Percentiles rank a stretch among this genome's conserved stretches.
Evolutionary conservation across 2,888 invertebrate species (phyloP).

Genomic region (Drosophila monieri): DNA sequence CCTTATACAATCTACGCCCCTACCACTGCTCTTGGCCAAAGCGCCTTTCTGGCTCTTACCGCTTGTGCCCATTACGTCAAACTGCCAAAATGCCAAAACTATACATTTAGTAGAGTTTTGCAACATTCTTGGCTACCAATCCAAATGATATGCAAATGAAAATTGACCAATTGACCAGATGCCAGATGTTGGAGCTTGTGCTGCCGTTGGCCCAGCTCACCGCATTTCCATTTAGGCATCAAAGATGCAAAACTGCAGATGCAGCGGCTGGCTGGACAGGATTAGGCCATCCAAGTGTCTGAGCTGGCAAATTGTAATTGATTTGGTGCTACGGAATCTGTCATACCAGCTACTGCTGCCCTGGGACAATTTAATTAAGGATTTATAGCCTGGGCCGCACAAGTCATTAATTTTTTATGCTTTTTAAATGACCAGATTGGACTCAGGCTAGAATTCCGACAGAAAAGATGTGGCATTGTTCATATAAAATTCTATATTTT

Average conservation of each 20-base stretch:
- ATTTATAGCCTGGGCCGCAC: constrained; percentile 24
- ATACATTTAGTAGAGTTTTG: constrained; percentile 34
- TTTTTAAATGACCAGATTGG: constrained; percentile 18
- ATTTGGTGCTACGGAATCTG: constrained; percentile 36
- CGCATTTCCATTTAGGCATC: constrained; percentile 74
- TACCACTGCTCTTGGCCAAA: background rate
- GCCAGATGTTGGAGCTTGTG: constrained; percentile 36
- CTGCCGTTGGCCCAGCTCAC: constrained; percentile 44
- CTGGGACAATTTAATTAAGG: constrained; percentile 43
- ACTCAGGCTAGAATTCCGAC: no score
- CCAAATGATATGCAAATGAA: constrained; percentile 72
- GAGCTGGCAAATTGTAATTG: constrained; percentile 59
- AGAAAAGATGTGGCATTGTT: background rate
- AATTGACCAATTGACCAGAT: constrained; percentile 65
- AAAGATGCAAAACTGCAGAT: constrained; percentile 58
- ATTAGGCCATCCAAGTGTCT: constrained; percentile 41
- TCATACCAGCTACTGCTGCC: constrained; percentile 17
- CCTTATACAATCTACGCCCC: constrained; percentile 14
- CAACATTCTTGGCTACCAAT: constrained; percentile 60
- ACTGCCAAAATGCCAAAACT: constrained; percentile 49
- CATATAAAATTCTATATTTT: background rate
- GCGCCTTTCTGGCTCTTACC: constrained; percentile 14
- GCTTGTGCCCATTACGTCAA: constrained; percentile 48
- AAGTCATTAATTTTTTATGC: constrained; percentile 43
- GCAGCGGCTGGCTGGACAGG: constrained; percentile 27